phyloP scores from a whole-genome alignment of 2,113 vertebrate genomes.

The Serilophus lunatus region DNA sequence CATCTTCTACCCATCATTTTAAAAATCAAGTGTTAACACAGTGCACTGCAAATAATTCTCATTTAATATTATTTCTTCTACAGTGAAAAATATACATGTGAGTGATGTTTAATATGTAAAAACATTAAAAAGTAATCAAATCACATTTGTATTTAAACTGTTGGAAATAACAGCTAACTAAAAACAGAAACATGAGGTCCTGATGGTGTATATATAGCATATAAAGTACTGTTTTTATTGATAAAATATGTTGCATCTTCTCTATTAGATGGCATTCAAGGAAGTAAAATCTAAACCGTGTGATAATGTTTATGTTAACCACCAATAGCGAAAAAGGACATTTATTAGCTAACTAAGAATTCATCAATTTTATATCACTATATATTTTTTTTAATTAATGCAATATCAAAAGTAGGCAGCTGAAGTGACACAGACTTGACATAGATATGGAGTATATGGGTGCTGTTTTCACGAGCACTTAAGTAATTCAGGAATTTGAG shows the following conservation, averaged over 20 bases:
- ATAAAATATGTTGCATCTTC: constrained; percentile 7
- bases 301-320: not conserved
- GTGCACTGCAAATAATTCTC: not conserved
- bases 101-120: not conserved
- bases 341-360: not conserved
- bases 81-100: not conserved
- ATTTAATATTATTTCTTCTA: not conserved
- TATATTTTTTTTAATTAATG: not conserved
- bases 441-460: not conserved
- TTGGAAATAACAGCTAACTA: not conserved
- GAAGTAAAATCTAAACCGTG: not conserved
- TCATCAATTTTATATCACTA: not conserved
- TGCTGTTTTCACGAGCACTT: not conserved
- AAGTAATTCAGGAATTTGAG: not conserved
- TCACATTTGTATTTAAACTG: not conserved
- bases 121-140: not conserved
- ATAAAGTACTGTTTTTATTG: not conserved
- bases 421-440: not conserved
- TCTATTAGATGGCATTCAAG: not conserved
- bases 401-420: not conserved
- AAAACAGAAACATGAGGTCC: constrained; percentile 15
- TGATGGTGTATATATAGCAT: not conserved
- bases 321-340: not conserved
- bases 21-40: not conserved
- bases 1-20: not conserved